Base-by-base conservation (phyloP, 2,888 invertebrate genomes). In the Andrena bucephala region DNA sequence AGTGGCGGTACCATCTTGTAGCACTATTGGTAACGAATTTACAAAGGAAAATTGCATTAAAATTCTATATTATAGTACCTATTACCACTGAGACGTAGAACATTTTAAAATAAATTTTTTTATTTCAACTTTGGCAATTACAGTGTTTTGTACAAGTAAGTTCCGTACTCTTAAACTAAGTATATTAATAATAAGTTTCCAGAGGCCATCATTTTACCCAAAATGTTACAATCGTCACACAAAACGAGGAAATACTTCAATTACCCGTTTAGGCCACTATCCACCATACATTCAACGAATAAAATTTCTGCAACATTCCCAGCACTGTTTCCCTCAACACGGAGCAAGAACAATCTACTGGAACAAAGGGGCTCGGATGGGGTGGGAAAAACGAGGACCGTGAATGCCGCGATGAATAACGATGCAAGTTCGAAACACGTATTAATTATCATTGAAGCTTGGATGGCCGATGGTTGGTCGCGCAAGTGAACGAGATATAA, bases 371-470 rank as follows among this genome's bases (percentile, higher is more conserved):
- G 36, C 24, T 27, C 24, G 16, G 6, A 16, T 27, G 24, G 31
- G 24, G 24, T 27, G 29, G 24, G 52, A 52, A 20, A 13, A 27
- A 27, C 31, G 24, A 33, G 48, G 73, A 72, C 63, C 16, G 10
- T 7, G 52, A 20, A 57, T 27, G n/a, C 36, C 48, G 8, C 33
- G n/a, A 27, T 81, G 81, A 81, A 54, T 81, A 81, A 81, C 74
- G 81, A 80, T 20, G 81, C 31, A 48, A 81, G 54, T 81, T 81
- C 33, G 60, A 29, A 68, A 72, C 76, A 72, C 69, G 68, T 77
- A 82, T 83, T 83, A 83, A 83, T 82, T 83, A 74, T 65, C 50
- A 70, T 77, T 65, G 59, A 68, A 65, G 66, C 50, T 48, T 36
- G 13, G 67, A 50, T 29, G 57, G 33, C 52, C 62, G 50, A 20